Percentiles rank a stretch among this genome's conserved stretches.
Evolutionary conservation across 2,888 invertebrate genomes (phyloP).

Genomic region (Pachydiplax longipennis): DNA sequence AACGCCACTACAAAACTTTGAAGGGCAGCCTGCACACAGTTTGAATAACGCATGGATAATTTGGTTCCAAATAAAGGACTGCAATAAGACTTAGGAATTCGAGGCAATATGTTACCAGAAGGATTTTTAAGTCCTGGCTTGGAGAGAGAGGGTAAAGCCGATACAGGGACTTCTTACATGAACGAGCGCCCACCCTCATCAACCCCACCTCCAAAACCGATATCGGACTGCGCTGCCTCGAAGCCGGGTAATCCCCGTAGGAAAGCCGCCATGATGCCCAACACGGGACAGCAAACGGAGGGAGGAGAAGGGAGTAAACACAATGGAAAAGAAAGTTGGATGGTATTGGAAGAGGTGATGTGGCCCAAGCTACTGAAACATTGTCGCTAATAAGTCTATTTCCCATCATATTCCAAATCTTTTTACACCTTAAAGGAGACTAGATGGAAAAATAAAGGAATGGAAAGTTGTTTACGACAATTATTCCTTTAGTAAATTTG

Average conservation of each 20-base stretch:
- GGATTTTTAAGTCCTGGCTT: not conserved
- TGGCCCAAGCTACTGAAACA: no score
- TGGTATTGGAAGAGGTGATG: not conserved
- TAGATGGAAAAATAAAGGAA: no score
- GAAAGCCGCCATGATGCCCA: constrained; percentile 29
- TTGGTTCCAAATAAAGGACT: no score
- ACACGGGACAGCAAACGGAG: not conserved
- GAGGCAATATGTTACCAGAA: not conserved
- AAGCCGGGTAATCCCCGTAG: constrained; percentile 31
- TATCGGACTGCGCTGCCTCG: constrained; percentile 13
- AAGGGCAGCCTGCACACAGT: no score
- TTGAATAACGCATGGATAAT: no score
- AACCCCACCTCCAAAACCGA: not conserved
- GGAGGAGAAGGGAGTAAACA: not conserved
- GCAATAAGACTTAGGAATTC: not conserved
- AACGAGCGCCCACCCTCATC: not conserved
- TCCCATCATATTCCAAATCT: no score
- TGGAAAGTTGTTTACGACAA: no score
- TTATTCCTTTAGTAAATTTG: no score
- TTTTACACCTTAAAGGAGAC: no score
- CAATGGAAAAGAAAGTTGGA: not conserved
- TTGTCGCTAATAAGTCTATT: no score
- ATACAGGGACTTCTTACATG: not conserved
- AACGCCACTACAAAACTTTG: no score
- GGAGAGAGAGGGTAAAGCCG: not conserved